Base-by-base conservation (phyloP, 2,888 invertebrate species). In the Cheilosia urbana region DNA sequence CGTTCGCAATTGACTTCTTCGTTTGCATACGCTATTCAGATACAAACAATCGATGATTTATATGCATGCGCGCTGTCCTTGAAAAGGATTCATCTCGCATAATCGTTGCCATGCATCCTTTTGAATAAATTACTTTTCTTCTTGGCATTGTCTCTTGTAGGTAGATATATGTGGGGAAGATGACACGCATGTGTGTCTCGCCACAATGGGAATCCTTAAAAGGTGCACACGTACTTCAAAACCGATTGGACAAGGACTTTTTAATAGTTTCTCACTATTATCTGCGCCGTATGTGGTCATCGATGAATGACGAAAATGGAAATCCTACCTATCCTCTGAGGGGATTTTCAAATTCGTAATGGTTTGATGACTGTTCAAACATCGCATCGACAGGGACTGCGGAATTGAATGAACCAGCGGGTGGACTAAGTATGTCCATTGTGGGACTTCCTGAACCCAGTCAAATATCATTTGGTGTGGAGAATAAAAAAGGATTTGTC, bases 291-390 rank as follows among this genome's bases (percentile, higher is more conserved):
- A 37, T 53, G 63, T 57, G 53, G 62, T 69, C 30, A 30, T 30
- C 30, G 9, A 30, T 30, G 30, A 30, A 30, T 30, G 9, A 30
- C 30, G 9, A 60, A 80, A 73, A 68, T 68, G 73, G 73, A 47
- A 66, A 71, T 55, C 51, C 24, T 81, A 30, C 76, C 69, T 81
- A 40, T 68, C 75, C 42, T 69, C 5, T n/a, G n/a, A 65, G 30
- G 66, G 55, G 72, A 73, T 73, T 79, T 58, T 65, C 79, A 73
- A 47, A 84, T 84, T 84, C 79, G 83, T 73, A 79, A 84, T 84
- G 83, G 83, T 69, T 68, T 69, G 83, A 84, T 84, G 79, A 65
- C 79, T 84, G 73, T 84, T 84, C 79, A 79, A 84, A 84, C 79
- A 84, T 27, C 51, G 51, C 63, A 79, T 69, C 69, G 73, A 79